Evolutionary conservation across 2,888 invertebrate genomes (phyloP), one percentile per base, ranked within the genome.

Genomic region (Tetramorium bicarinatum): DNA sequence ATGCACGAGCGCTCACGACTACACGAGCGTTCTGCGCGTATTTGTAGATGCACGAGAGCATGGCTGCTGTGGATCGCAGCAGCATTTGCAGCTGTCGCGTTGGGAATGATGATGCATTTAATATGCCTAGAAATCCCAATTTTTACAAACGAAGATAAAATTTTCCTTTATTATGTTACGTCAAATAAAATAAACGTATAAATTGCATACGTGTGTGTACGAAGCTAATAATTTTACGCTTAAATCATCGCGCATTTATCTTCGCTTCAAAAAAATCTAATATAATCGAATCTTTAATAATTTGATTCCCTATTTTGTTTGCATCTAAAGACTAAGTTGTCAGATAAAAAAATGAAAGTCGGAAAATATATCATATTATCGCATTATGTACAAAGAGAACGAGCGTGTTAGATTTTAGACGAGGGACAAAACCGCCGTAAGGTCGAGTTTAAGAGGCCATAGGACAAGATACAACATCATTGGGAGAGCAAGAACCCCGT

Each of bases 401-500:
- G 71, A 80, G 47, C 72, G 72, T 71, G 59, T 71, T 71, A 72
- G 59, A 25, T 71, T 80, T 72, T 71, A 71, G 47, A 47, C 21
- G 79, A 38, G 79, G 47, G 71, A 80, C 72, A 18, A 38, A 80
- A 80, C 71, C 59, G 47, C 71, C 38, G 64, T 64, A 47, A 64
- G 76, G 52, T 64, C 89, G 89, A 88, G 62, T 88, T 87, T 85
- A 87, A 88, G 85, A 83, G 87, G 87, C 85, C 90, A 85, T 75
- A 85, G 90, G 88, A 92, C 91, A 92, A 93, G 92, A 92, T 92
- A 76, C 87, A 72, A 83, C 85, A 83, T 69, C 85, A 75, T 66
- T 77, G 82, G 77, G 86, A 87, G 87, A 87, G 87, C 88, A 90
- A 88, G 87, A 89, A 90, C 86, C 88, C 89, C 91, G 92, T 91